phyloP scores from a whole-genome alignment of 2,113 vertebrate genomes.

The Rhizomys pruinosus region DNA sequence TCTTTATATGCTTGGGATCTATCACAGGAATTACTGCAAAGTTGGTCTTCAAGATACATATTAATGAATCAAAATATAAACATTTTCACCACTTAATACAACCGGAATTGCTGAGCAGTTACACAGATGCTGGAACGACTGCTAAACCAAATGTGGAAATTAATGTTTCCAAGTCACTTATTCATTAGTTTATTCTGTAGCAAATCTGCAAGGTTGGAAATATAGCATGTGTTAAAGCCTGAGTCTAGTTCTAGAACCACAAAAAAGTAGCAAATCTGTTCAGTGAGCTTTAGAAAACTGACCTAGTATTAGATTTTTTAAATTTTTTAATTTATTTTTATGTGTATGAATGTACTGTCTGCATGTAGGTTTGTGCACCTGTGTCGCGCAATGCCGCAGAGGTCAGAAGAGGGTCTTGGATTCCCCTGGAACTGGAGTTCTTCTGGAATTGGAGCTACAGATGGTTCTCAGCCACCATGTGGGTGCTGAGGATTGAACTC shows the following conservation, averaged over 20 bases:
- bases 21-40: slow-evolving; percentile 8
- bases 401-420: no score
- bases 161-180: slow-evolving; percentile 18
- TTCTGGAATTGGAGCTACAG: no score
- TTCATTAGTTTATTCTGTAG: slow-evolving; percentile 44
- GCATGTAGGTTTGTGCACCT: no score
- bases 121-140: background rate
- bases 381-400: no score
- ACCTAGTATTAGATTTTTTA: background rate
- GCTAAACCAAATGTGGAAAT: slow-evolving; percentile 20
- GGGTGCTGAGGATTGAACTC: no score
- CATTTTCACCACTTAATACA: slow-evolving; percentile 2
- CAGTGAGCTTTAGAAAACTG: background rate
- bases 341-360: no score
- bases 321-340: no score
- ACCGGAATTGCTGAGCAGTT: background rate
- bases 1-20: slow-evolving; percentile 29
- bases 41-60: background rate
- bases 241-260: background rate
- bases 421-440: no score
- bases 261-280: background rate
- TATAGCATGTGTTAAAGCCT: background rate
- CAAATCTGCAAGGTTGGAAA: background rate
- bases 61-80: slow-evolving; percentile 40
- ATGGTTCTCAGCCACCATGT: no score